Evolutionary conservation across 2,888 invertebrate genomes (phyloP).

Genomic region (Caenorhabditis imperialis): DNA sequence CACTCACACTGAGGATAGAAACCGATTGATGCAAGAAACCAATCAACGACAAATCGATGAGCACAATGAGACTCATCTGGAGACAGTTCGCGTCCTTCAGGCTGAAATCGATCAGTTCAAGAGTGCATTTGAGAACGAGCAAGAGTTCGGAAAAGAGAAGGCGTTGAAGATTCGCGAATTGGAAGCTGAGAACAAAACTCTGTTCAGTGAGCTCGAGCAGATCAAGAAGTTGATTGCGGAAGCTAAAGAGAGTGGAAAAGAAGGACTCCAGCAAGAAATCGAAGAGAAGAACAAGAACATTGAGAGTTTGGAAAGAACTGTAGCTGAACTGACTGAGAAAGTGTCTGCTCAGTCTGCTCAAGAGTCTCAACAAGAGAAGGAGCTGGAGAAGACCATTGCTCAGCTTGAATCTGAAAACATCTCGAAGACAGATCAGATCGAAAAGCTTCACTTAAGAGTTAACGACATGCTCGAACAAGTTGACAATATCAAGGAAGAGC

Average conservation of each 20-base stretch:
- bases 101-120: slow-evolving; percentile 58
- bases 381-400: slow-evolving; percentile 40
- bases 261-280: slow-evolving; percentile 44
- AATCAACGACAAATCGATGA: slow-evolving; percentile 56
- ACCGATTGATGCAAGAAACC: slow-evolving; percentile 57
- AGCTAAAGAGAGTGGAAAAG: not conserved
- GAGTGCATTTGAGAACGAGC: slow-evolving; percentile 45
- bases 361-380: slow-evolving; percentile 25
- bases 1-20: slow-evolving; percentile 59
- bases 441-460: slow-evolving; percentile 55
- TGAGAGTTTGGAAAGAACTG: slow-evolving; percentile 31
- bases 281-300: slow-evolving; percentile 54
- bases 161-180: slow-evolving; percentile 67
- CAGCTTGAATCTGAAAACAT: slow-evolving; percentile 40
- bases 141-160: slow-evolving; percentile 42
- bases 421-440: slow-evolving; percentile 52
- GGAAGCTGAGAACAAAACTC: slow-evolving; percentile 71
- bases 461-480: slow-evolving; percentile 66
- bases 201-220: slow-evolving; percentile 66
- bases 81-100: slow-evolving; percentile 35
- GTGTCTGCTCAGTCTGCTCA: too few species aligned
- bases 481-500: slow-evolving; percentile 59
- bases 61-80: slow-evolving; percentile 58
- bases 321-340: slow-evolving; percentile 30
- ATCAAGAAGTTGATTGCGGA: not conserved